Conservation (phyloP, 2,797 vertebrate genomes). For the Acanthis flammea region DNA sequence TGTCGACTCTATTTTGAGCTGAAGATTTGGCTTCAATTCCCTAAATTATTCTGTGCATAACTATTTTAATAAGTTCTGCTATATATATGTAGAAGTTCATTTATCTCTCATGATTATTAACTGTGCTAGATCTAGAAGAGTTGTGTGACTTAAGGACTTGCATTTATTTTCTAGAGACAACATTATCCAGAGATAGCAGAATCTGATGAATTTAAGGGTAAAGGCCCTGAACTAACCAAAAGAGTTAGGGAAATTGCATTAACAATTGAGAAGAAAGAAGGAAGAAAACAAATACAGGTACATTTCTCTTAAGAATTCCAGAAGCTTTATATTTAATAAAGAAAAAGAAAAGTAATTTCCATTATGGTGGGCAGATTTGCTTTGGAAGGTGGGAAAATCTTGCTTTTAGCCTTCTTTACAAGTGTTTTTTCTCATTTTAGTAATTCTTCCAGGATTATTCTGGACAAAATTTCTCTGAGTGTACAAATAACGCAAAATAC, state of each 20-base stretch:
- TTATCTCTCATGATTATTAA: not conserved
- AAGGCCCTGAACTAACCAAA: slow-evolving; percentile 26
- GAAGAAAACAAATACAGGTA: slow-evolving; percentile 67
- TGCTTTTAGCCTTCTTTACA: not conserved
- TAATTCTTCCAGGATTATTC: not conserved
- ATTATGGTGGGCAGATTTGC: not conserved
- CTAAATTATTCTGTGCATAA: not conserved
- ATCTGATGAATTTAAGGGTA: slow-evolving; percentile 35
- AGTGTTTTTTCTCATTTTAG: not conserved
- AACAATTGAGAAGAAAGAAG: slow-evolving; percentile 57
- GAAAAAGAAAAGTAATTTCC: not conserved
- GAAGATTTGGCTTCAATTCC: not conserved
- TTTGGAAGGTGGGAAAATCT: not conserved
- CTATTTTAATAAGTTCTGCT: not conserved
- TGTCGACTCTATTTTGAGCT: not conserved
- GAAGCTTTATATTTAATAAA: not conserved
- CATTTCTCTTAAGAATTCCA: not conserved
- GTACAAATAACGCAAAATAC: not conserved
- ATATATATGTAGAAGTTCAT: not conserved
- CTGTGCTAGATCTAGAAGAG: not conserved
- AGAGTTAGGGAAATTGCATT: slow-evolving; percentile 48
- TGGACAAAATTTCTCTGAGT: not conserved
- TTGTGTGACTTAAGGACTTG: not conserved
- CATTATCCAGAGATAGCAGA: slow-evolving; percentile 55
- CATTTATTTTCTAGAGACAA: slow-evolving; percentile 27